Percentiles rank a stretch among this genome's conserved stretches.
Evolutionary conservation across 2,797 vertebrate species (phyloP).

Genomic region (Kryptolebias ocellatus): DNA sequence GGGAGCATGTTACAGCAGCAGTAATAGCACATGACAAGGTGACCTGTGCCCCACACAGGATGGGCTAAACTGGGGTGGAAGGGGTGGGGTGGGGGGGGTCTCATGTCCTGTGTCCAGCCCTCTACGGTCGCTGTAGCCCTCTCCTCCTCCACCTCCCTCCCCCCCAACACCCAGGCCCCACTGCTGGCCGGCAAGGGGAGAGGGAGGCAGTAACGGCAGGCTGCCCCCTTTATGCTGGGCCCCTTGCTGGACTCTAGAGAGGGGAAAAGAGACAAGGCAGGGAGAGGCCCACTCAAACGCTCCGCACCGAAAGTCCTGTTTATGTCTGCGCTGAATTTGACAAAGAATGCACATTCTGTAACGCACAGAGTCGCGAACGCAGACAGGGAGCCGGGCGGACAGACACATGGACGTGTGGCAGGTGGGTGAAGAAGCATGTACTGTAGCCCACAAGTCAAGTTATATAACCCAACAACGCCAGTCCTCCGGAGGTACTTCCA

Average conservation of each 20-base stretch:
- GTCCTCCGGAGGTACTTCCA: background rate
- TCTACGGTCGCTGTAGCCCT: slow-evolving; percentile 65
- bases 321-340: slow-evolving; percentile 66
- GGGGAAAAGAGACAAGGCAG: slow-evolving; percentile 79
- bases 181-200: slow-evolving; percentile 66
- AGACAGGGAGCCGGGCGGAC: slow-evolving; percentile 50
- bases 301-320: slow-evolving; percentile 73
- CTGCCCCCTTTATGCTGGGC: slow-evolving; percentile 79
- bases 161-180: slow-evolving; percentile 64
- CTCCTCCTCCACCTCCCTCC: slow-evolving; percentile 37
- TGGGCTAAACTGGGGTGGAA: slow-evolving; percentile 73
- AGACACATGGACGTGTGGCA: slow-evolving; percentile 54
- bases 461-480: slow-evolving; percentile 48
- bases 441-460: slow-evolving; percentile 54
- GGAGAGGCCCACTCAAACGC: slow-evolving; percentile 77
- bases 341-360: slow-evolving; percentile 61
- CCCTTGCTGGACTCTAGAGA: slow-evolving; percentile 82
- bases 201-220: slow-evolving; percentile 71
- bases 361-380: slow-evolving; percentile 21
- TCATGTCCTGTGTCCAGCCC: slow-evolving; percentile 78
- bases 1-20: slow-evolving; percentile 72
- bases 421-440: slow-evolving; percentile 47
- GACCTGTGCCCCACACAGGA: slow-evolving; percentile 82
- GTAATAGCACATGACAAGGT: slow-evolving; percentile 81
- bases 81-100: slow-evolving; percentile 63